Evolutionary conservation across 2,888 invertebrate species (phyloP).

Genomic region (Halictus quadricinctus): DNA sequence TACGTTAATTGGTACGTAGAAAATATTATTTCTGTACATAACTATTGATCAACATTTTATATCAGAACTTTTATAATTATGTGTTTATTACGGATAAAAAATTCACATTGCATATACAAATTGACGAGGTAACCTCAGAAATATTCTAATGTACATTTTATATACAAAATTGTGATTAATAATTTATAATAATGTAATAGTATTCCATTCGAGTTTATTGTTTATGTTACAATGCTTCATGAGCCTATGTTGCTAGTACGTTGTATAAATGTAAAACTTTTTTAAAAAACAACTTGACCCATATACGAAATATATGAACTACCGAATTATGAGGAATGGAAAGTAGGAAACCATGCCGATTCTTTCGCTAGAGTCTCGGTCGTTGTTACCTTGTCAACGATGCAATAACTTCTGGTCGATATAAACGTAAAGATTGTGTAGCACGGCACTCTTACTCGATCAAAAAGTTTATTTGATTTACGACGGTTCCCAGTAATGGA

Average conservation of each 20-base stretch:
- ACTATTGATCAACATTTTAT: too few relatives aligned
- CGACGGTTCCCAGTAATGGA: not conserved
- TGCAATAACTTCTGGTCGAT: not conserved
- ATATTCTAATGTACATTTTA: too few relatives aligned
- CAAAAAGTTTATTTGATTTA: slow-evolving; percentile 32
- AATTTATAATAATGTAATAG: not conserved
- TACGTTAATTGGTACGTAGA: too few relatives aligned
- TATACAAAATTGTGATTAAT: not conserved
- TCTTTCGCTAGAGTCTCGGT: not conserved
- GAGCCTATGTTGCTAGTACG: not conserved
- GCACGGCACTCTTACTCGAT: not conserved
- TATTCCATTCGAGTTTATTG: not conserved
- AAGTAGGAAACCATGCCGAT: not conserved
- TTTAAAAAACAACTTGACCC: too few relatives aligned
- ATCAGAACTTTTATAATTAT: too few relatives aligned
- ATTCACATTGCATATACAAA: too few relatives aligned
- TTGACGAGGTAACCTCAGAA: too few relatives aligned
- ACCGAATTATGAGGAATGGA: not conserved
- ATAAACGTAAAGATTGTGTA: slow-evolving; percentile 1
- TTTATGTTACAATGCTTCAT: not conserved
- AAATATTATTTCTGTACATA: too few relatives aligned
- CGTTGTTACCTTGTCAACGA: not conserved
- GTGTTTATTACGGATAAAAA: too few relatives aligned
- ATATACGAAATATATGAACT: not conserved
- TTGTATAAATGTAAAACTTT: not conserved